Percentiles rank a stretch among this genome's conserved stretches.
Conservation (phyloP, 1,140 invertebrate species). For the Gonioctena quinquepunctata region DNA sequence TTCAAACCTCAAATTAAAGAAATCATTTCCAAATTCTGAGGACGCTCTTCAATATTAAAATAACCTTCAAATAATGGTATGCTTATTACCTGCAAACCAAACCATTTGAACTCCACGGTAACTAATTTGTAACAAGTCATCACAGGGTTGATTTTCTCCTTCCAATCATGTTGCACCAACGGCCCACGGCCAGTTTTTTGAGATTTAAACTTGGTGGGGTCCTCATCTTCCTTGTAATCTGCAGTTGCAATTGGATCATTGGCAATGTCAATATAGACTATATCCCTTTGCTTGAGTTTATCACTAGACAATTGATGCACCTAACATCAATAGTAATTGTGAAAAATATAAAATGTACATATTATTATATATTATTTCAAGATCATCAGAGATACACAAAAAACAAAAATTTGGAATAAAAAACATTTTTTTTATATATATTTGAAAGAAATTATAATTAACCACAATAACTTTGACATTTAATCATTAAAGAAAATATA, state of each 20-base stretch:
- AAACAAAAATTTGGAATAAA: no score
- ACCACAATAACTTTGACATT: no score
- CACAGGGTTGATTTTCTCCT: conserved; percentile 78
- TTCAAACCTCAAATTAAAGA: no score
- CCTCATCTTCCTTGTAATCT: conserved; percentile 90
- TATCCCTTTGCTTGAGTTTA: conserved; percentile 85
- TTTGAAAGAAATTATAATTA: no score
- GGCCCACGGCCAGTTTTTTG: conserved; percentile 94
- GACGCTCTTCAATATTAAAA: no score
- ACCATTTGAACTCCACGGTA: conserved; percentile 99
- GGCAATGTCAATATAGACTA: conserved; percentile 93
- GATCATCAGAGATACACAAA: no score
- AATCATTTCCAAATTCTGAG: no score
- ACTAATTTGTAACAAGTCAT: conserved; percentile 99
- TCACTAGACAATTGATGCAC: conserved; percentile 88
- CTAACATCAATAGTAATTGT: conserved; percentile 63
- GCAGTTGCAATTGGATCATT: conserved; percentile 79
- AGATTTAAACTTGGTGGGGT: conserved; percentile 89
- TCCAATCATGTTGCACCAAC: conserved; percentile 80
- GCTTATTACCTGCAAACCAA: conserved; percentile 79
- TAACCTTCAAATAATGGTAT: no score
- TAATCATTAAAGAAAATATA: no score
- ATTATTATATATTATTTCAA: no score
- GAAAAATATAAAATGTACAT: no score
- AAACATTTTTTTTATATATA: no score